Evolutionary conservation across 2,797 vertebrate genomes (phyloP), one percentile per base, ranked within the genome.

Genomic region (Phoebastria nigripes): DNA sequence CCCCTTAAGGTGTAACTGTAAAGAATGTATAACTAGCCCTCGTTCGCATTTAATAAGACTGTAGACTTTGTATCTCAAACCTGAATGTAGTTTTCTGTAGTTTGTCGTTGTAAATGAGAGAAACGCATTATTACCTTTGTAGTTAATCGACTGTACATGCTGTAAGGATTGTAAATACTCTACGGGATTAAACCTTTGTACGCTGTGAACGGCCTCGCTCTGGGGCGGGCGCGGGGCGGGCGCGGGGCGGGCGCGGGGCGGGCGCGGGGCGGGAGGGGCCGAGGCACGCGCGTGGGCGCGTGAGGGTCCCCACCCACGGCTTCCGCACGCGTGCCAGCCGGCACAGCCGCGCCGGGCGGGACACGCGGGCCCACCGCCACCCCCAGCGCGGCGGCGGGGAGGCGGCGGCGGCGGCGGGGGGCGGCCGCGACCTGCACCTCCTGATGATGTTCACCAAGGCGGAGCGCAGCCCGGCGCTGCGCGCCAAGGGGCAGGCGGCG

Each of bases 371-470:
- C 56, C 97, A 46, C 86, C 95, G 17, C 81, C 96, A 54, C 15
- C 82, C 12, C 87, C 94, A n/a, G 35, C 76, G 66, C 73, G 78
- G 70, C 54, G 25, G 51, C 2, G 98, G 41, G 42, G 66, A 14
- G 46, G 56, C n/a, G 47, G 59, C 80, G 15, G 59, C 80, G 15
- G 47, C 35, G 35, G 35, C 35, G 35, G 35, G 26, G 28, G 52
- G 96, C 96, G 91, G 92, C 95, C 46, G 78, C 31, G 88, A 71
- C 28, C 98, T 98, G 94, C 99, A 99, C 44, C 96, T 97, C 29
- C 98, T 99, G 63, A 98, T 99, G 98, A 99, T 99, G 99, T 99
- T 99, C 97, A 99, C 99, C 79, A 99, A 99, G 95, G 99, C 99
- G 55, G 98, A 99, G 97, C 98, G 98, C 82, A 99, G 96, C 93